These are phyloP conservation scores for Panopea generosa DNA, from an alignment of 2,888 invertebrate species.

Conservation along the genomic window DNA sequence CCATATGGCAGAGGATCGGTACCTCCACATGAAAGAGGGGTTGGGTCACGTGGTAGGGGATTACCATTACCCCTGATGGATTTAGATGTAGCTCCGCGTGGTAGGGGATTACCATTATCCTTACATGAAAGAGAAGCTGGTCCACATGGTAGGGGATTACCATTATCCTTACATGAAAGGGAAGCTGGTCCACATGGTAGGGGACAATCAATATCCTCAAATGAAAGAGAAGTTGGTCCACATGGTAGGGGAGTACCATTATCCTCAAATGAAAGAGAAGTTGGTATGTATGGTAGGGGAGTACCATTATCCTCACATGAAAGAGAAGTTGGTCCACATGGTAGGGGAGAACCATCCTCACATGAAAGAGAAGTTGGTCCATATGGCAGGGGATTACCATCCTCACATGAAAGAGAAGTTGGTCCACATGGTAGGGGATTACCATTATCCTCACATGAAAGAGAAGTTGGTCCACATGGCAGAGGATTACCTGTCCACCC, in stretches of 20 bases:
- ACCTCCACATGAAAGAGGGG: too few relatives aligned
- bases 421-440: too few relatives aligned
- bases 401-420: too few relatives aligned
- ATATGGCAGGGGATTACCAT: too few relatives aligned
- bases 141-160: background rate
- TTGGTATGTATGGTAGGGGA: background rate
- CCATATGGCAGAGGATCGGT: too few relatives aligned
- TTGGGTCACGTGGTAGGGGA: too few relatives aligned
- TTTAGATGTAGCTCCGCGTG: background rate
- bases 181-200: background rate
- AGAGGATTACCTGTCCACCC: background rate
- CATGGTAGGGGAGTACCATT: background rate
- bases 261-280: background rate
- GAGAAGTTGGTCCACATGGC: too few relatives aligned
- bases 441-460: too few relatives aligned
- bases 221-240: background rate
- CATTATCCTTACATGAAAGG: background rate
- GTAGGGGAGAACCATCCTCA: too few relatives aligned
- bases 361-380: too few relatives aligned
- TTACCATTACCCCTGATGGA: background rate
- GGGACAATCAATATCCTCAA: too few relatives aligned
- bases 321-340: background rate
- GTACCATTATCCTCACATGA: background rate
- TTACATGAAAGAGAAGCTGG: background rate
- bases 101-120: background rate